These are phyloP conservation scores for Steinernema scapterisci DNA, from an alignment of 2,888 invertebrate species.

Conservation along the genomic window DNA sequence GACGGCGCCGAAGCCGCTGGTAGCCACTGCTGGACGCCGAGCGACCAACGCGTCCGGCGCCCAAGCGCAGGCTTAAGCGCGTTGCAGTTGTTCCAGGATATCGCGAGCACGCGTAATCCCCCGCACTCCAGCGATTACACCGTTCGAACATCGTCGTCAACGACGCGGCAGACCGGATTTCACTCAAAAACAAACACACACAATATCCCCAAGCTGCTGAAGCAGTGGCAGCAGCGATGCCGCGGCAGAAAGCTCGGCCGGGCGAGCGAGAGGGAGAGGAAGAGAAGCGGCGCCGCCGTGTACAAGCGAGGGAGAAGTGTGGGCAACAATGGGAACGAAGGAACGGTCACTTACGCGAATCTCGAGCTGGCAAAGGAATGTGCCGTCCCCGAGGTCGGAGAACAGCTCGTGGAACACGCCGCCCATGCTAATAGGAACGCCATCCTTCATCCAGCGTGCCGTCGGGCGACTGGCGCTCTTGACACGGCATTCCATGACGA, in stretches of 20 bases:
- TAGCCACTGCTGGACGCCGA: neutral
- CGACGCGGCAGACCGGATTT: slow-evolving; percentile 31
- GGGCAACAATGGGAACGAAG: neutral
- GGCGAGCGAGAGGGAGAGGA: neutral
- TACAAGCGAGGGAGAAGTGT: neutral
- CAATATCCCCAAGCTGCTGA: slow-evolving; percentile 29
- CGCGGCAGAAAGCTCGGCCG: neutral
- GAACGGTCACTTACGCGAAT: slow-evolving; percentile 57
- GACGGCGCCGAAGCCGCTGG: neutral
- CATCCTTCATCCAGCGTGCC: slow-evolving; percentile 67
- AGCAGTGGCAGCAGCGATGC: neutral
- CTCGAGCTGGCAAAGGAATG: slow-evolving; percentile 67
- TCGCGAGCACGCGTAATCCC: slow-evolving; percentile 25
- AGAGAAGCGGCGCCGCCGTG: neutral
- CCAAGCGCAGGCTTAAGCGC: neutral
- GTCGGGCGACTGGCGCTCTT: slow-evolving; percentile 86
- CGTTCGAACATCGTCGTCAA: slow-evolving; percentile 30
- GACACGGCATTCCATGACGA: slow-evolving; percentile 92
- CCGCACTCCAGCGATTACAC: slow-evolving; percentile 31
- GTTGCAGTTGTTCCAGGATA: slow-evolving; percentile 30
- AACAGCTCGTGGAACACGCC: slow-evolving; percentile 64
- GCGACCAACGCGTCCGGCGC: no score
- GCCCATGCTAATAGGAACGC: slow-evolving; percentile 60
- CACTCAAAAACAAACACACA: slow-evolving; percentile 32
- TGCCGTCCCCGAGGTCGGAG: slow-evolving; percentile 66